Evolutionary conservation across 2,888 invertebrate species (phyloP).

Genomic region (Rhodophaea formosa): DNA sequence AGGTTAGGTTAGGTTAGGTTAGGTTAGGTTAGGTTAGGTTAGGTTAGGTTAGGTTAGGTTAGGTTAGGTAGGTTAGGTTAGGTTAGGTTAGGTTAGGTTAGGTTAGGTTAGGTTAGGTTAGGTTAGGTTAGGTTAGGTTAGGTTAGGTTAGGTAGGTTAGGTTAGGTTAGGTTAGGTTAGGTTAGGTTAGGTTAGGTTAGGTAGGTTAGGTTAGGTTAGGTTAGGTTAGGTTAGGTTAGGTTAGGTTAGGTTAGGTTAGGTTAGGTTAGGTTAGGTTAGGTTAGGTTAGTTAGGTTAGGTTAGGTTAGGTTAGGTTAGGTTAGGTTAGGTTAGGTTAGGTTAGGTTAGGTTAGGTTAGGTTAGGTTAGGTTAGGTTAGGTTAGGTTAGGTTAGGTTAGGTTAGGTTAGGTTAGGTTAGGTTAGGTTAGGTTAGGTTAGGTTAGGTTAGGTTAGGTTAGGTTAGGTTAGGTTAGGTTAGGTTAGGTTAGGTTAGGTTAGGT

Average conservation of each 20-base stretch:
- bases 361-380: too few species aligned
- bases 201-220: conserved; percentile 12
- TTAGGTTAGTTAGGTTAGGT: conserved; percentile 14
- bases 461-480: conserved; percentile 29
- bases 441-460: conserved; percentile 28
- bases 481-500: conserved; percentile 28
- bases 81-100: conserved; percentile 16
- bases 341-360: conserved; percentile 14
- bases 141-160: conserved; percentile 17
- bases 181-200: conserved; percentile 17
- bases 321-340: conserved; percentile 14
- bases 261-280: conserved; percentile 12
- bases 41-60: conserved; percentile 16
- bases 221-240: conserved; percentile 12
- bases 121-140: conserved; percentile 16
- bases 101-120: conserved; percentile 16
- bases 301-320: conserved; percentile 14
- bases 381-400: too few species aligned
- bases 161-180: conserved; percentile 16
- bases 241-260: conserved; percentile 14
- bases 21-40: conserved; percentile 15
- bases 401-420: conserved; percentile 21
- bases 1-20: conserved; percentile 16
- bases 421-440: conserved; percentile 22
- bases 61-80: conserved; percentile 14